These are phyloP conservation scores for Odontocerum albicorne DNA, from an alignment of 2,888 invertebrate genomes.

Conservation along the genomic window DNA sequence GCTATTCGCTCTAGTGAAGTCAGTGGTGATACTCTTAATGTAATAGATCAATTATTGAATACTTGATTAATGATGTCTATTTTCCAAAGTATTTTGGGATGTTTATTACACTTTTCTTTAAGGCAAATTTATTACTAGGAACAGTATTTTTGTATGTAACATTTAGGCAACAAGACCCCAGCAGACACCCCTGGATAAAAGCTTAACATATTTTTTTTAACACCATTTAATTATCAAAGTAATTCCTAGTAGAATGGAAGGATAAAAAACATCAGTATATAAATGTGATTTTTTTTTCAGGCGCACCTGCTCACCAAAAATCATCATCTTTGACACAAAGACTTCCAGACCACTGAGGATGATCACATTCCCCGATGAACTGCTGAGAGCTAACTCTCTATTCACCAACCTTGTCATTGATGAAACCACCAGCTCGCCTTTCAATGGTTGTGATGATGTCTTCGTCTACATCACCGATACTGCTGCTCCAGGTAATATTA, in stretches of 20 bases:
- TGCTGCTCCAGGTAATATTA: constrained; percentile 76
- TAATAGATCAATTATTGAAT: too few relatives aligned
- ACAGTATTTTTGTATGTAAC: too few relatives aligned
- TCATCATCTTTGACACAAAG: constrained; percentile 75
- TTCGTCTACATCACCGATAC: constrained; percentile 82
- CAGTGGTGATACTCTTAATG: too few relatives aligned
- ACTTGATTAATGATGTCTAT: too few relatives aligned
- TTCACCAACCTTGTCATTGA: constrained; percentile 81
- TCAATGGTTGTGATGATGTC: constrained; percentile 69
- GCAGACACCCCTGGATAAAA: too few relatives aligned
- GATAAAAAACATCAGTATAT: not conserved
- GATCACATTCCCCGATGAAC: constrained; percentile 73
- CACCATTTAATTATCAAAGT: not conserved
- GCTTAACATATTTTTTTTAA: too few relatives aligned
- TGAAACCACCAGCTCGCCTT: constrained; percentile 64
- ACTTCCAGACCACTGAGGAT: constrained; percentile 70
- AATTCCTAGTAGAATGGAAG: not conserved
- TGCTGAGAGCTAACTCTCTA: constrained; percentile 72
- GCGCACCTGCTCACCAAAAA: constrained; percentile 74
- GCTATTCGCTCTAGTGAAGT: too few relatives aligned
- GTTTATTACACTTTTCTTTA: too few relatives aligned
- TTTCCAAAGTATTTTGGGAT: too few relatives aligned
- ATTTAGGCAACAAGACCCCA: too few relatives aligned
- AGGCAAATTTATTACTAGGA: too few relatives aligned
- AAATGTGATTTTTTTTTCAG: constrained; percentile 34